phyloP scores from a whole-genome alignment of 2,113 vertebrate genomes.

The Brachionichthys hirsutus region DNA sequence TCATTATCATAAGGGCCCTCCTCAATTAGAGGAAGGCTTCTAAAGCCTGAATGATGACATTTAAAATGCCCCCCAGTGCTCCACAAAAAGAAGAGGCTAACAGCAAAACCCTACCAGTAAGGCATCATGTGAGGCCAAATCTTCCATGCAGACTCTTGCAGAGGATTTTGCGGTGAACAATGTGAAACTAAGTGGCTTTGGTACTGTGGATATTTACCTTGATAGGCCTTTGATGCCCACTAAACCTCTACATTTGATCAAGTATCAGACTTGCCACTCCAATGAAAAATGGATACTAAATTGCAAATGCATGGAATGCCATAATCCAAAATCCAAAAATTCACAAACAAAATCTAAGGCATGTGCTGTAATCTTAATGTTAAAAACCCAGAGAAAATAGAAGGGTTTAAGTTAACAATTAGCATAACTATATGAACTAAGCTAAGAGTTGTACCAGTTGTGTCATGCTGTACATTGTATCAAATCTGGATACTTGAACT shows the following conservation, averaged over 20 bases:
- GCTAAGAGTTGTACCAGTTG: conserved; percentile 18
- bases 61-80: conserved; percentile 45
- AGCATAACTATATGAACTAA: neutral
- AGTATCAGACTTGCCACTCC: conserved; percentile 15
- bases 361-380: too few relatives aligned
- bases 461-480: conserved; percentile 20
- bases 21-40: conserved; percentile 40
- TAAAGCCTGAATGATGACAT: conserved; percentile 57
- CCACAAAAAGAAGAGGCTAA: conserved; percentile 27
- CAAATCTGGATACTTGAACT: conserved; percentile 40
- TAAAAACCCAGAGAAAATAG: too few relatives aligned
- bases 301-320: conserved; percentile 13
- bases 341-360: too few relatives aligned
- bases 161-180: conserved; percentile 22
- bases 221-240: conserved; percentile 39
- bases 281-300: conserved; percentile 24
- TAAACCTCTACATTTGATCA: conserved; percentile 22
- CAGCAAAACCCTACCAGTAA: conserved; percentile 22
- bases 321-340: conserved; percentile 2
- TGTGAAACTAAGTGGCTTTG: conserved; percentile 46
- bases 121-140: conserved; percentile 35
- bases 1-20: conserved; percentile 59
- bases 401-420: too few relatives aligned
- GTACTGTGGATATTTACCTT: conserved; percentile 40
- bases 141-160: conserved; percentile 26